Evolutionary conservation across 2,797 vertebrate species (phyloP).

Genomic region (Galagoides demidoff): DNA sequence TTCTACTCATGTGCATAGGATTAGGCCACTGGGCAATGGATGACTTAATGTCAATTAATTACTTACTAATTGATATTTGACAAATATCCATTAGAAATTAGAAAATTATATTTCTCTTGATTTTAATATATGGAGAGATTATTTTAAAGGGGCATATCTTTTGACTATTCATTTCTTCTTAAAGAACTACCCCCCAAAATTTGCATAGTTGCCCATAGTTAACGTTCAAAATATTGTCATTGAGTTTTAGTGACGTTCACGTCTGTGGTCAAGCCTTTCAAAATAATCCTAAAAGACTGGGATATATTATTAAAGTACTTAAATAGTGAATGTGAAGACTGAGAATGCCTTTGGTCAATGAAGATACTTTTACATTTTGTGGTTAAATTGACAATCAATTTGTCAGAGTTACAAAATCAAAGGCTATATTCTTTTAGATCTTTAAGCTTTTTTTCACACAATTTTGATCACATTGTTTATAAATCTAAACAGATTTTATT

Average conservation of each 20-base stretch:
- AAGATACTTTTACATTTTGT: slow-evolving; percentile 25
- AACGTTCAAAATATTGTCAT: neutral
- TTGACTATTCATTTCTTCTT: slow-evolving; percentile 9
- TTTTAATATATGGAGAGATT: neutral
- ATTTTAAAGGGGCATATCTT: neutral
- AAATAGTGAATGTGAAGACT: neutral
- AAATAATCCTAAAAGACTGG: neutral
- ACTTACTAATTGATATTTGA: neutral
- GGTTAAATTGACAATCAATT: neutral
- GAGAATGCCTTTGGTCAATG: neutral
- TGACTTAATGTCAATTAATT: neutral
- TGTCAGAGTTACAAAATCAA: neutral
- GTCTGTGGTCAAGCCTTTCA: neutral
- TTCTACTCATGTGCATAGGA: neutral
- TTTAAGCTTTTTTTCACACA: neutral
- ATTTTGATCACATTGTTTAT: slow-evolving; percentile 32
- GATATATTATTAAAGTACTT: neutral
- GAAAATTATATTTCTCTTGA: neutral
- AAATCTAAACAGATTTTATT: slow-evolving; percentile 34
- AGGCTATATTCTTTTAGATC: neutral
- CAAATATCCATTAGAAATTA: slow-evolving; percentile 20
- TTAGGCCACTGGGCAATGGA: neutral
- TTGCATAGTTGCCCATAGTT: neutral
- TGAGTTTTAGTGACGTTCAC: neutral
- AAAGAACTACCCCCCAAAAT: neutral